Evolutionary conservation across 1,140 invertebrate species (phyloP), one percentile per base, ranked within the genome.

Genomic region (Chrysomallon squamiferum): DNA sequence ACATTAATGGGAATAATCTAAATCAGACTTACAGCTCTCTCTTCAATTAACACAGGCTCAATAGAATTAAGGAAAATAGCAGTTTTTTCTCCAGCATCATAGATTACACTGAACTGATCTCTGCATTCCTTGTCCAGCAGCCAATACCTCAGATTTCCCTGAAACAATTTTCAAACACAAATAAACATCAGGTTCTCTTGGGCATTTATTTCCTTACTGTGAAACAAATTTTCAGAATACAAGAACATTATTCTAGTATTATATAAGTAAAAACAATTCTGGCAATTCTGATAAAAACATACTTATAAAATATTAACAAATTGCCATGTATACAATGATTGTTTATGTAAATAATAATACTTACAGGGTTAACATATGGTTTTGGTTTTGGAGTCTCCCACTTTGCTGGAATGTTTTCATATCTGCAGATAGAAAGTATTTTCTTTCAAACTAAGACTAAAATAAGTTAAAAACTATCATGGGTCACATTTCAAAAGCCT

Each of bases 91-190:
- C 87, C 90, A 75, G 90, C 92, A 2, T 94, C 92, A 76, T 91
- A 91, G n/a, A 94, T 91, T 47, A 96, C 92, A 83, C 92, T 93
- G 87, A 92, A 99, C 82, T 99, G 96, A 87, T 99, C 97, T 80
- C 93, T 95, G 49, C 95, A 93, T 87, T 98, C 86, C 13, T 92
- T 91, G 77, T 99, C 95, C 75, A 95, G 89, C 3, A 98, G 86
- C 86, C 95, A 98, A 84, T 92, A 93, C 81, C 95, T 92, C 27
- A 98, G 86, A 88, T 98, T 96, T 27, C 91, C 92, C 79, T 95
- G 90, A 27, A 82, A 76, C 60, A 30, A 69, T n/a, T n/a, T n/a
- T n/a, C n/a, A n/a, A n/a, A 45, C 43, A 2, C 15, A 45, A 20
- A 25, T 6, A 52, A 52, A 52, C n/a, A 7, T 52, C 20, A 20